A percentile compares a stretch with the other conserved stretches of the same genome.
phyloP scores from a whole-genome alignment of 2,113 vertebrate genomes.

The Pteruthius melanotis region DNA sequence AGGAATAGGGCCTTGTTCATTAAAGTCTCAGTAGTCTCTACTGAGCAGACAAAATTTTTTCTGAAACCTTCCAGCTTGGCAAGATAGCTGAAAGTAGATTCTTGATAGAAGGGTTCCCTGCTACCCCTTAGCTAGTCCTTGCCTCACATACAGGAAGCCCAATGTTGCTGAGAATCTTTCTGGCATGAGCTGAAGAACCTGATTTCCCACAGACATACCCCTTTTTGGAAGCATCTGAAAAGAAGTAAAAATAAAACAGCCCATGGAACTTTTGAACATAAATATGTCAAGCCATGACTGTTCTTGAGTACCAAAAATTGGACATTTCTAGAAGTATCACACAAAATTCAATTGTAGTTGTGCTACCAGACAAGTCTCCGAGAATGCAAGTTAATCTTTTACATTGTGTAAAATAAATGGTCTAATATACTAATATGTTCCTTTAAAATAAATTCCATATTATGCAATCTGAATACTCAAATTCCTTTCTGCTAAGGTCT shows the following conservation, averaged over 20 bases:
- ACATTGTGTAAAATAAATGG: not conserved
- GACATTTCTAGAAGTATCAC: not conserved
- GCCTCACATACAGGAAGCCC: not conserved
- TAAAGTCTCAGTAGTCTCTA: constrained; percentile 29
- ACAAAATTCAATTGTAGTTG: not conserved
- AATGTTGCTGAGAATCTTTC: not conserved
- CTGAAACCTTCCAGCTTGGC: not conserved
- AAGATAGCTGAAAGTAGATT: not conserved
- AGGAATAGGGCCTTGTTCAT: constrained; percentile 25
- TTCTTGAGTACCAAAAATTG: not conserved
- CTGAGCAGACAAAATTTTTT: constrained; percentile 33
- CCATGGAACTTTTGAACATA: not conserved
- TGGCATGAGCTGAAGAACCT: not conserved
- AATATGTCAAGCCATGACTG: not conserved
- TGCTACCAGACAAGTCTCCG: not conserved
- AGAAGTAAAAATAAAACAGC: not conserved
- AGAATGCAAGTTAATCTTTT: not conserved
- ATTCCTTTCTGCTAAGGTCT: not conserved
- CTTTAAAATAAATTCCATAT: not conserved
- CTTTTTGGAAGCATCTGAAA: not conserved
- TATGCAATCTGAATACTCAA: not conserved
- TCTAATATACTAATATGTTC: not conserved
- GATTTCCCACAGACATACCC: accelerated
- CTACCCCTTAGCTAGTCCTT: not conserved
- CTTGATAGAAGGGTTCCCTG: not conserved